Conservation (phyloP, 2,888 invertebrate genomes). For the Flabesymbios commensalis region DNA sequence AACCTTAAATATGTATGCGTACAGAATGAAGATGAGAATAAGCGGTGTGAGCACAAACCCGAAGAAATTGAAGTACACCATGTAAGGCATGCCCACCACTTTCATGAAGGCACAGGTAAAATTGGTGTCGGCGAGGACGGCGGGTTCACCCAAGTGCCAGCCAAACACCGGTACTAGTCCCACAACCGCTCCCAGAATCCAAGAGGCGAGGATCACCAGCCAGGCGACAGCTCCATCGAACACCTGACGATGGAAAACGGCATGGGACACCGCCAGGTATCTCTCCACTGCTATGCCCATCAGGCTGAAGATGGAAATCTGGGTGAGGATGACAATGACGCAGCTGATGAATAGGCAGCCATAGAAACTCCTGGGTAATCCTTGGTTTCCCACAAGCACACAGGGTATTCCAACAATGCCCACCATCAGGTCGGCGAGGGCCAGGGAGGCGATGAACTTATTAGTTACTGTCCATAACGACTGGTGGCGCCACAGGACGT, state of each 20-base stretch:
- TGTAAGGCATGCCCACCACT: conserved; percentile 55
- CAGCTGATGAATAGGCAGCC: conserved; percentile 45
- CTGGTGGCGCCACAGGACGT: conserved; percentile 3
- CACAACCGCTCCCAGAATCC: conserved; percentile 46
- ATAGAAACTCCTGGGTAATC: conserved; percentile 19
- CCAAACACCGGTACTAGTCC: conserved; percentile 55
- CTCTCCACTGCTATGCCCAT: conserved; percentile 53
- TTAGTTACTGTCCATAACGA: conserved; percentile 20
- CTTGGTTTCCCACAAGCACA: conserved; percentile 14
- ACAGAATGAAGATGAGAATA: conserved; percentile 48
- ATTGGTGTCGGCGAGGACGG: conserved; percentile 17
- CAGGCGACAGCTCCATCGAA: conserved; percentile 42
- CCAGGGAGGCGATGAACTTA: conserved; percentile 21
- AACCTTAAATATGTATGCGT: conserved; percentile 47
- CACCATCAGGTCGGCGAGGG: conserved; percentile 23
- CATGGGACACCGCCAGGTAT: conserved; percentile 52
- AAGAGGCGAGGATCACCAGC: conserved; percentile 39
- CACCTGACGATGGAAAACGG: conserved; percentile 46
- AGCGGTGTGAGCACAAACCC: conserved; percentile 50
- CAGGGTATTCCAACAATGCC: conserved; percentile 29
- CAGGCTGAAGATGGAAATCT: conserved; percentile 54
- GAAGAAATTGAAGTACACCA: conserved; percentile 58
- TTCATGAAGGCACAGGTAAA: conserved; percentile 46
- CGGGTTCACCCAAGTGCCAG: conserved; percentile 45
- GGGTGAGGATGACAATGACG: conserved; percentile 51